Base-by-base conservation (phyloP, 1,140 invertebrate species). In the Eciton burchellii region DNA sequence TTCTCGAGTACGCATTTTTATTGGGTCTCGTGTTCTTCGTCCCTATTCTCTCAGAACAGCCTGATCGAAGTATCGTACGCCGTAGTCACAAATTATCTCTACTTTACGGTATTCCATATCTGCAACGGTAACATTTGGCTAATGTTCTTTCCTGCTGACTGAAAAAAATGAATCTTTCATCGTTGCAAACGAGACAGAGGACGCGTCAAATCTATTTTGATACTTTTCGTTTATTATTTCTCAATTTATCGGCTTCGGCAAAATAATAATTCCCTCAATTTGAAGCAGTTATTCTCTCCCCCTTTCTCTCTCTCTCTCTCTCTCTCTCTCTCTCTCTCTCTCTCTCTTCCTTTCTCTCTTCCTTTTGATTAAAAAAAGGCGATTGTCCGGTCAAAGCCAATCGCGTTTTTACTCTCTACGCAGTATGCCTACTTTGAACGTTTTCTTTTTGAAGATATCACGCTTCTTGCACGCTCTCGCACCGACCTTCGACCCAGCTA, bases 401-500 rank as follows among this genome's bases (percentile, higher is more conserved):
- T 70, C 74, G 41, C 56, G 65, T 66, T 52, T 74, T 82, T 60
- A 19, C 66, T 60, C 81, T 57, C 72, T 76, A 63, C 59, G 57
- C 62, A 62, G 56, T 76, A 77, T 52, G 12, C 41, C 54, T 85
- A 65, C 24, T 84, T 81, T 85, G 26, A 72, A 76, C 56, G 65
- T 79, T 68, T 79, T 35, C 35, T 35, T 19, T 56, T 79, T 68
- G 49, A 79, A 54, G 57, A 49, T 72, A 73, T 81, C 56, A 73
- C 77, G 68, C n/a, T 73, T 24, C 21, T 19, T 71, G 41, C 56
- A 73, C 19, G 43, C 54, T 81, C 59, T n/a, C n/a, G n/a, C n/a
- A 57, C 81, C 47, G 84, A 26, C 77, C 16, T 74, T 66, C 45
- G 89, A 86, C 88, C 85, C 86, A 77, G n/a, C 35, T 86, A 88